Evolutionary conservation across 92 coral and sea anemone genomes (phyloP).

Genomic region (Parazoanthus atlanticus): DNA sequence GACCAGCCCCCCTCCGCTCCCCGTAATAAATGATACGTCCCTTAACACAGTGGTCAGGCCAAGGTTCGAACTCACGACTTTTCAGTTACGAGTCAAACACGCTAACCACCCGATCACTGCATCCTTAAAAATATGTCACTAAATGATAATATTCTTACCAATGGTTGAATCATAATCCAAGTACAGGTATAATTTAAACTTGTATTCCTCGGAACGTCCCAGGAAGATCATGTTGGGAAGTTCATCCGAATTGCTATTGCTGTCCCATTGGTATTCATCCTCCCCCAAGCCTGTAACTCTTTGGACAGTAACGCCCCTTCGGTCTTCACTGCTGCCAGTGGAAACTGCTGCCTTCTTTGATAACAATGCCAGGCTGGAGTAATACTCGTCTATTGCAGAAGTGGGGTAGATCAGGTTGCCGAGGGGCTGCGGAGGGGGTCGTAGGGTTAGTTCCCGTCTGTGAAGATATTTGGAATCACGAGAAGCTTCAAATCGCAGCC

Average conservation of each 20-base stretch:
- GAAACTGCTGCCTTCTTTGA: constrained; percentile 1
- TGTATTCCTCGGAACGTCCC: constrained; percentile 65
- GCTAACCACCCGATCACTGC: no score
- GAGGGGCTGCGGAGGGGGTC: constrained; percentile 39
- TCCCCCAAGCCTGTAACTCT: constrained; percentile 21
- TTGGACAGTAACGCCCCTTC: constrained; percentile 37
- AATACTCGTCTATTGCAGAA: constrained; percentile 32
- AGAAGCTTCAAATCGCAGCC: constrained; percentile 44
- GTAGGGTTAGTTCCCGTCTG: constrained; percentile 31
- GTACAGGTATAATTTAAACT: constrained; percentile 61
- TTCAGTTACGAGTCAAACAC: no score
- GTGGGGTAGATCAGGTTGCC: constrained; percentile 25
- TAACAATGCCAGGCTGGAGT: background rate
- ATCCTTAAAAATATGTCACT: background rate
- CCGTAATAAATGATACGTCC: no score
- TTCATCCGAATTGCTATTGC: background rate
- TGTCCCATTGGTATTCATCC: background rate
- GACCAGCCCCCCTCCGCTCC: no score
- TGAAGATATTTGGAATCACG: constrained; percentile 13
- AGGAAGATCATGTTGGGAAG: constrained; percentile 71
- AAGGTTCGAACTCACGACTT: no score
- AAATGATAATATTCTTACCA: constrained; percentile 48
- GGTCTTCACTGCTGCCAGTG: constrained; percentile 21
- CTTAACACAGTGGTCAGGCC: no score
- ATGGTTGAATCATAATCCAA: constrained; percentile 45